These are phyloP conservation scores for Calliphora vicina DNA, from an alignment of 1,140 invertebrate species.

Conservation along the genomic window DNA sequence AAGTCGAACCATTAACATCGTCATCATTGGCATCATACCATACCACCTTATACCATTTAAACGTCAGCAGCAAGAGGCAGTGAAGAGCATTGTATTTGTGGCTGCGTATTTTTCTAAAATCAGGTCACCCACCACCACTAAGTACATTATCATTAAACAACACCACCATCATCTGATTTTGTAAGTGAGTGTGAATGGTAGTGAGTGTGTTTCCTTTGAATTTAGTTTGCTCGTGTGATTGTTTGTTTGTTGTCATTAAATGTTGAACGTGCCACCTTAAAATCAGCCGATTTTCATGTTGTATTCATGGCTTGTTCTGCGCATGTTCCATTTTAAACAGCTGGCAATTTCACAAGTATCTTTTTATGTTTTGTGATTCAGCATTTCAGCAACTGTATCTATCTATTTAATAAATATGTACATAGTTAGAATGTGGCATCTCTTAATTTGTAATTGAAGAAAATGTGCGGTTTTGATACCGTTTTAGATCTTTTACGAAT, in stretches of 20 bases:
- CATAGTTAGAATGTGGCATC: not conserved
- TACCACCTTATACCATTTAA: no score
- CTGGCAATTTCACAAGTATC: not conserved
- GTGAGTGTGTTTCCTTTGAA: no score
- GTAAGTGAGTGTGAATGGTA: not conserved
- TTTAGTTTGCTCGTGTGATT: not conserved
- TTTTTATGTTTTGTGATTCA: not conserved
- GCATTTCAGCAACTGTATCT: not conserved
- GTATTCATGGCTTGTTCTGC: constrained; percentile 34
- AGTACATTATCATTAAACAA: no score
- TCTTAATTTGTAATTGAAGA: not conserved
- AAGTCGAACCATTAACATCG: no score
- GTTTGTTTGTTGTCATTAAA: not conserved
- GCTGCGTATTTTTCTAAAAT: not conserved
- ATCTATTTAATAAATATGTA: no score
- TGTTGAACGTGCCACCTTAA: constrained; percentile 25
- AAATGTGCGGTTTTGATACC: no score
- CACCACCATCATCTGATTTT: not conserved
- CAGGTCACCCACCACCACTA: not conserved
- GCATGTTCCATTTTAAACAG: constrained; percentile 39
- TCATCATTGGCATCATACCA: no score
- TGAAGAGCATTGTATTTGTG: no score
- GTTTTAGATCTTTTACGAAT: no score
- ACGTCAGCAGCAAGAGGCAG: no score
- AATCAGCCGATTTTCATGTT: constrained; percentile 40